Conservation (phyloP, 2,113 vertebrate genomes). For the Eubucco bourcierii region DNA sequence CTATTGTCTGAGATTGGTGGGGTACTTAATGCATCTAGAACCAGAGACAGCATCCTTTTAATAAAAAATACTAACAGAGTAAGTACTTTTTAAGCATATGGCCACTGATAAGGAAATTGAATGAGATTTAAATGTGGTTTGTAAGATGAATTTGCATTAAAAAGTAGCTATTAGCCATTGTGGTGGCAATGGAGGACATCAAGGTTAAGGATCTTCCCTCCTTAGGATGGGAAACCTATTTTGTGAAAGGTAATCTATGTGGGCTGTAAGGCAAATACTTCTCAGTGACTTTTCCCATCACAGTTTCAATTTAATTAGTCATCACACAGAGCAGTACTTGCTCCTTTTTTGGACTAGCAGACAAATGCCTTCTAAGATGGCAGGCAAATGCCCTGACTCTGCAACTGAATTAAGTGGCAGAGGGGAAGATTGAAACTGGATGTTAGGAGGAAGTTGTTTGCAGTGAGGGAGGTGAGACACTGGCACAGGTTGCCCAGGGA, state of each 20-base stretch:
- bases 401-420: background rate
- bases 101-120: slow-evolving; percentile 69
- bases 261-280: background rate
- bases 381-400: background rate
- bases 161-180: slow-evolving; percentile 64
- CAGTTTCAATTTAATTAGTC: slow-evolving; percentile 23
- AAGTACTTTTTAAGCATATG: slow-evolving; percentile 74
- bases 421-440: no score
- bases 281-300: background rate
- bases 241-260: background rate
- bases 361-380: background rate
- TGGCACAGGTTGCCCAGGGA: no score
- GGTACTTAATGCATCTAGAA: slow-evolving; percentile 56
- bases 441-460: no score
- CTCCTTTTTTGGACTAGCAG: background rate
- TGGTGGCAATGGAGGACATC: slow-evolving; percentile 14
- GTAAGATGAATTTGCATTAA: slow-evolving; percentile 68
- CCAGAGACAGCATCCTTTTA: slow-evolving; percentile 68
- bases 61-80: slow-evolving; percentile 68
- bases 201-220: slow-evolving; percentile 19
- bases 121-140: slow-evolving; percentile 69
- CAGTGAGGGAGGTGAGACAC: no score
- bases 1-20: slow-evolving; percentile 58
- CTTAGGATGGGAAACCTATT: background rate
- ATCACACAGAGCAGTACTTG: background rate